These are phyloP conservation scores for Hyppa rectilinea DNA, from an alignment of 2,888 invertebrate species.

Conservation along the genomic window DNA sequence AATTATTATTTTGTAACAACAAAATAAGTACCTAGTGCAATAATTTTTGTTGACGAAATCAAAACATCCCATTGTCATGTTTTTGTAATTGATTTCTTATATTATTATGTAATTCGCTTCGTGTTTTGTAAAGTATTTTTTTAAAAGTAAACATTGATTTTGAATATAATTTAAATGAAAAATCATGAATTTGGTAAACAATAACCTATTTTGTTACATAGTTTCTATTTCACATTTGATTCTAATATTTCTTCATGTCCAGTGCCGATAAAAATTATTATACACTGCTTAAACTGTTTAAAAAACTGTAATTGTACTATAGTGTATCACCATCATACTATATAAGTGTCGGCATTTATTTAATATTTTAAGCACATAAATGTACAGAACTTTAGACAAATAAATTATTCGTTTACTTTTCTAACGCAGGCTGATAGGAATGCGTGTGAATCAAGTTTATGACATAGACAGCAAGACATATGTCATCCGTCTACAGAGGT, in stretches of 20 bases:
- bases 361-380: too few relatives aligned
- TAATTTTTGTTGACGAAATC: constrained; percentile 16
- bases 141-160: neutral
- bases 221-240: neutral
- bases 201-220: constrained; percentile 1
- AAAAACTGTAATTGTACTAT: too few relatives aligned
- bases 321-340: too few relatives aligned
- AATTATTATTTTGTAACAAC: constrained; percentile 3
- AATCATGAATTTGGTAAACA: neutral
- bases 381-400: too few relatives aligned
- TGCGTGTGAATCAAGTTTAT: constrained; percentile 99
- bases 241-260: too few relatives aligned
- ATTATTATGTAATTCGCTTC: constrained; percentile 24
- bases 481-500: constrained; percentile 95
- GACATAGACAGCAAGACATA: constrained; percentile 99
- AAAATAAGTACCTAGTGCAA: neutral
- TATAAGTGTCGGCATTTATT: too few relatives aligned
- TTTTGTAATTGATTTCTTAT: constrained; percentile 33
- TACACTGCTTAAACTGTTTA: neutral
- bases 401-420: too few relatives aligned
- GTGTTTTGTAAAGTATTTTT: neutral
- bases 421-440: constrained; percentile 93
- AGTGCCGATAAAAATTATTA: neutral
- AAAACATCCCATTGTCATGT: constrained; percentile 8
- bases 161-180: neutral